Percentiles rank a stretch among this genome's conserved stretches.
phyloP scores from a whole-genome alignment of 2,888 invertebrate genomes.

The Andrena praecox region DNA sequence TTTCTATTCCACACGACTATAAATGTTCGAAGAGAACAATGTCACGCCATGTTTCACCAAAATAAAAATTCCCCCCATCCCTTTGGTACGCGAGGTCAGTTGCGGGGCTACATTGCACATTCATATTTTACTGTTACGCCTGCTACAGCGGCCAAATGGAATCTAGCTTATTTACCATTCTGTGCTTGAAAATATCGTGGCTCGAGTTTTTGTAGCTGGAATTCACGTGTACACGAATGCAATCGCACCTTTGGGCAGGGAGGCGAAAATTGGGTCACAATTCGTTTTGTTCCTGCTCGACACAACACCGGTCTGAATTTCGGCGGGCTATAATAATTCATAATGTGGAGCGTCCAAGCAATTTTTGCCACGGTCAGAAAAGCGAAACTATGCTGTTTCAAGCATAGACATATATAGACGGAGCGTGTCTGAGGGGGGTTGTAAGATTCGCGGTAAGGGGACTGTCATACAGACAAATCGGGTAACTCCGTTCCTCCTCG shows the following conservation, averaged over 20 bases:
- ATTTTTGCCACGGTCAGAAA: background rate
- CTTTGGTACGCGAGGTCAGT: background rate
- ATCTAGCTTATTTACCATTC: slow-evolving; percentile 3
- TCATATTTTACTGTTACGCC: background rate
- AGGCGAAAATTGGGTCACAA: slow-evolving; percentile 5
- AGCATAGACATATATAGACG: no score
- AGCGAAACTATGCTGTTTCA: background rate
- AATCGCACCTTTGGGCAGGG: background rate
- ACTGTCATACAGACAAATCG: no score
- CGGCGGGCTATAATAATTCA: slow-evolving; percentile 15
- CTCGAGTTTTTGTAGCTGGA: background rate
- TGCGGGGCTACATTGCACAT: background rate
- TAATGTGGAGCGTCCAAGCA: slow-evolving; percentile 26
- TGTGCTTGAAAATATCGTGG: background rate
- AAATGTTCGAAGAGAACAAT: no score
- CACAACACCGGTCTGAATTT: slow-evolving; percentile 20
- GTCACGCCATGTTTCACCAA: no score
- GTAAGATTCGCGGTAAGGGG: no score
- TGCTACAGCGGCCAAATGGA: background rate
- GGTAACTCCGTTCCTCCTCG: no score
- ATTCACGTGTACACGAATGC: background rate
- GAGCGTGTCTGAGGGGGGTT: no score
- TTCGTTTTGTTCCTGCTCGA: slow-evolving; percentile 45
- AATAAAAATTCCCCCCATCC: background rate
- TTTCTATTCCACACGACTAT: no score